Conservation (phyloP, 2,888 invertebrate genomes). For the Anticlea derivata region DNA sequence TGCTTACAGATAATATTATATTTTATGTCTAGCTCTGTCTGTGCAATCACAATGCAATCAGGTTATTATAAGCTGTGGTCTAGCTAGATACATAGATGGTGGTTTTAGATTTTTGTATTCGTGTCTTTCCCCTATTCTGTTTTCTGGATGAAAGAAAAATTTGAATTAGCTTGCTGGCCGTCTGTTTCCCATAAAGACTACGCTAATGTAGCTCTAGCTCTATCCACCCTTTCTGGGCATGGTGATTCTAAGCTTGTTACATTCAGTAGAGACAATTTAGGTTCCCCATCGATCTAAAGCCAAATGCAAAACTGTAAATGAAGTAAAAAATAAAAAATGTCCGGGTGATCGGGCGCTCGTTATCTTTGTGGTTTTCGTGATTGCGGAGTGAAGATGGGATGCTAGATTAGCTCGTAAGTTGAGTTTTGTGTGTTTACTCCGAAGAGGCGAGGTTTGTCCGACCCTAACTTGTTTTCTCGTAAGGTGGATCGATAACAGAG, state of each 20-base stretch:
- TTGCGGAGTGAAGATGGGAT: slow-evolving; percentile 20
- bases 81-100: no score
- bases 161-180: no score
- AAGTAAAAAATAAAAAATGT: slow-evolving; percentile 17
- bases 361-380: not conserved
- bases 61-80: no score
- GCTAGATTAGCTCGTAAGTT: slow-evolving; percentile 21
- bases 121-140: not conserved
- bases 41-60: no score
- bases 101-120: no score
- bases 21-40: no score
- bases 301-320: slow-evolving; percentile 3
- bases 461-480: slow-evolving; percentile 1
- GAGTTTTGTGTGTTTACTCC: not conserved
- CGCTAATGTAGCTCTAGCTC: no score
- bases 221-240: not conserved
- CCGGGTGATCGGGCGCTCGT: slow-evolving; percentile 11
- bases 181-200: not conserved
- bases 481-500: slow-evolving; percentile 43
- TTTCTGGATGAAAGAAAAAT: not conserved
- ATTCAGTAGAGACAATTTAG: not conserved
- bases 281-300: not conserved
- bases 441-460: not conserved
- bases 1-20: no score
- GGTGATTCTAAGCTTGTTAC: not conserved